Base-by-base conservation (phyloP, 2,797 vertebrate species). In the Galaxias olidus region DNA sequence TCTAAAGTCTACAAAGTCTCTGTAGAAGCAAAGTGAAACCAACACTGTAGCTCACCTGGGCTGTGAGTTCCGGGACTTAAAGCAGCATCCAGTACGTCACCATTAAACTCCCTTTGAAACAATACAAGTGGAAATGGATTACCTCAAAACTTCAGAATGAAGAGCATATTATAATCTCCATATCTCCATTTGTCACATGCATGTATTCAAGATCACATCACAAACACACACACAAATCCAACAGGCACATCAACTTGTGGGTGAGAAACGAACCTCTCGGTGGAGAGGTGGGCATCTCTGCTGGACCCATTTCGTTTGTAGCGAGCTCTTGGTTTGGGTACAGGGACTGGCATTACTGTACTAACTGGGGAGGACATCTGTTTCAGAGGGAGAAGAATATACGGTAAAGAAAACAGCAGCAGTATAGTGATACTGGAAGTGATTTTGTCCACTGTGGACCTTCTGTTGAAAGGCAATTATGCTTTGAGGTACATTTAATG, bases 241-340 rank as follows among this genome's bases (percentile, higher is more conserved):
- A 30, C 30, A 30, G 30, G 30, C 30, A 30, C 30, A 30, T 30
- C 30, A 30, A 30, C 6, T 2, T 30, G 30, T 30, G 30, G 15
- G 41, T 17, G 43, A 42, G 48, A 13, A 7, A 13, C 54, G 63
- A 4, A 63, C 68, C 61, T 51, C 14, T 58, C 61, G 14, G 42
- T 8, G 12, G 60, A 57, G 41, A 46, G 19, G 44, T 40, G 66
- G 42, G n/a, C 40, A 17, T 46, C 53, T 7, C 50, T 15, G 18
- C 19, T 40, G 11, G 13, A 8, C 10, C 18, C 17, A 17, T 5
- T n/a, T 0, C 17, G 54, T 9, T 20, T 52, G 61, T 69, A 63
- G 4, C 68, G 47, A 12, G 54, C 43, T 11, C 68, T 54, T 17
- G 68, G 68, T 59, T 69, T 69, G 9, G 68, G 68, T 15, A 63